Conservation (phyloP, 1,140 invertebrate genomes). For the Neodiprion lecontei region DNA sequence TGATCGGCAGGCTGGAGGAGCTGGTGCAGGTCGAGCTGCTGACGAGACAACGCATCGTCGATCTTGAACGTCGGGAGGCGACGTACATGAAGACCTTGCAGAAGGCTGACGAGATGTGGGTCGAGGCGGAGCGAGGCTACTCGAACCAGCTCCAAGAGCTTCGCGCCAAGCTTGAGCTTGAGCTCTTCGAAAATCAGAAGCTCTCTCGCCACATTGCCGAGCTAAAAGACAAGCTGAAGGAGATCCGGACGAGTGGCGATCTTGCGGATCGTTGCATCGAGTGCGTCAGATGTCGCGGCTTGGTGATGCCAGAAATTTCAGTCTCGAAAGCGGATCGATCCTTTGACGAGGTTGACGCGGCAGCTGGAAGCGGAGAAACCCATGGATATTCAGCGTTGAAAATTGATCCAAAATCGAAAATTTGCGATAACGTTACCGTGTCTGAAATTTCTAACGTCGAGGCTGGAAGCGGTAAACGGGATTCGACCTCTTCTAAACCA, state of each 20-base stretch:
- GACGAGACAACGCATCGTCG: conserved; percentile 45
- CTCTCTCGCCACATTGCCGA: background rate
- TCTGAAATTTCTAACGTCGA: too few species aligned
- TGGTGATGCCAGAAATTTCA: too few species aligned
- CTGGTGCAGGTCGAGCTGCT: conserved; percentile 29
- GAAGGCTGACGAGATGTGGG: conserved; percentile 59
- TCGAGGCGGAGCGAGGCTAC: conserved; percentile 53
- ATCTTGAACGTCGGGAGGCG: conserved; percentile 55
- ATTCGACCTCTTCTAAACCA: background rate
- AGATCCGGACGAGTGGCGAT: conserved; percentile 34
- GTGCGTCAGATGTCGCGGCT: too few species aligned
- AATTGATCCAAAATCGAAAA: background rate
- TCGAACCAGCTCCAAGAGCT: conserved; percentile 39
- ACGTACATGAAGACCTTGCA: conserved; percentile 57
- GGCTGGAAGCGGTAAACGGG: too few species aligned
- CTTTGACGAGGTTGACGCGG: background rate
- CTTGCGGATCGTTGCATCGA: conserved; percentile 23
- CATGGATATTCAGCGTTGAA: background rate
- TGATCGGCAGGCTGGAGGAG: conserved; percentile 30
- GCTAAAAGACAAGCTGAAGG: conserved; percentile 26
- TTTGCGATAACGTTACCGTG: too few species aligned
- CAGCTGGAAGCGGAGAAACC: conserved; percentile 10
- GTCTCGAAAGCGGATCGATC: background rate
- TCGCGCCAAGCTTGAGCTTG: conserved; percentile 27
- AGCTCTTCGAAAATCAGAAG: conserved; percentile 38